phyloP scores from a whole-genome alignment of 2,797 vertebrate species.

The Xenopus petersii region DNA sequence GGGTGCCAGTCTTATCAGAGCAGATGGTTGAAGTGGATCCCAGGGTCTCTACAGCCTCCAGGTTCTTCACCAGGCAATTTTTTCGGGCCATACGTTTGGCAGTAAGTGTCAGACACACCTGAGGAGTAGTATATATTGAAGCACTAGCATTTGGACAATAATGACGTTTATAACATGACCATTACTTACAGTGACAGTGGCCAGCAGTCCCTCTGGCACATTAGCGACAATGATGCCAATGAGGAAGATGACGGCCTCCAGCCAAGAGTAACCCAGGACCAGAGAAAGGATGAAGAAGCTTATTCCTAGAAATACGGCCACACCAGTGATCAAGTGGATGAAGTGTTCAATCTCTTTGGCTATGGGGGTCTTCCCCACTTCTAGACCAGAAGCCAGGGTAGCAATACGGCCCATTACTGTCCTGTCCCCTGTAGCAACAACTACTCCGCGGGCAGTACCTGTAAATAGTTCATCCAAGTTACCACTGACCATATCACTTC shows the following conservation, averaged over 20 bases:
- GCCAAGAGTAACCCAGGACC: constrained; percentile 83
- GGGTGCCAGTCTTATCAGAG: constrained; percentile 88
- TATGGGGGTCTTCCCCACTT: constrained; percentile 89
- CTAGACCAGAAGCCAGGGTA: constrained; percentile 84
- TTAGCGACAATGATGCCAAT: constrained; percentile 94
- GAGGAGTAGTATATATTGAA: too few species aligned
- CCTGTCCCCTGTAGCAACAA: constrained; percentile 84
- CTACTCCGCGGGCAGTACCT: constrained; percentile 87
- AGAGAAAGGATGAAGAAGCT: constrained; percentile 86
- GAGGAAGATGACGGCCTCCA: constrained; percentile 93
- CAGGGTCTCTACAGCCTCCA: constrained; percentile 89
- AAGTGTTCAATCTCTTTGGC: constrained; percentile 91
- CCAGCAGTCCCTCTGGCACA: constrained; percentile 90
- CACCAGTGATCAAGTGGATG: constrained; percentile 91
- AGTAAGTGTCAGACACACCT: constrained; percentile 89
- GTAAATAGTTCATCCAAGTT: constrained; percentile 6
- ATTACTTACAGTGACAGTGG: constrained; percentile 85
- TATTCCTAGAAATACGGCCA: constrained; percentile 86
- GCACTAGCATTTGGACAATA: too few species aligned
- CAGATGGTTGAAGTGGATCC: constrained; percentile 93
- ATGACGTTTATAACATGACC: too few species aligned
- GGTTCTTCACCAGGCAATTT: constrained; percentile 89
- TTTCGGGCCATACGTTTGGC: constrained; percentile 90
- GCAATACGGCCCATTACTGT: constrained; percentile 93
- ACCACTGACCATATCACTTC: too few species aligned